phyloP scores from a whole-genome alignment of 2,797 vertebrate genomes.

The Phataginus tetradactyla region DNA sequence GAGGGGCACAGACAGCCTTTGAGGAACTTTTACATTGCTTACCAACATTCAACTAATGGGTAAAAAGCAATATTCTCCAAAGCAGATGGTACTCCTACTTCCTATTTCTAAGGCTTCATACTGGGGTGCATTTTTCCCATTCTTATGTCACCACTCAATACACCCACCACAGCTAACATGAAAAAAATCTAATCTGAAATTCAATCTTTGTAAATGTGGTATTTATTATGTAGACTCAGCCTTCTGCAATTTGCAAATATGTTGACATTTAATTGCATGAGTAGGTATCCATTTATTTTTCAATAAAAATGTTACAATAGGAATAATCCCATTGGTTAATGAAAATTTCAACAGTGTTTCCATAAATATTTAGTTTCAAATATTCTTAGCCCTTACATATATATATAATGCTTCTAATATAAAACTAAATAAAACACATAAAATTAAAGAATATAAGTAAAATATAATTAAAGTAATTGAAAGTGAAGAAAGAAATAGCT shows the following conservation, averaged over 20 bases:
- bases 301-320: constrained; percentile 37
- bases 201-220: constrained; percentile 63
- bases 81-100: constrained; percentile 62
- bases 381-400: neutral
- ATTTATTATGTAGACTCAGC: constrained; percentile 55
- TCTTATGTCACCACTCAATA: constrained; percentile 52
- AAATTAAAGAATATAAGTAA: neutral
- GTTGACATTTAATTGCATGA: constrained; percentile 68
- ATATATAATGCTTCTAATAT: neutral
- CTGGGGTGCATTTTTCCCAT: constrained; percentile 44
- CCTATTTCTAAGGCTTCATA: constrained; percentile 61
- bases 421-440: neutral
- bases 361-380: neutral
- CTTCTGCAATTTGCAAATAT: constrained; percentile 68
- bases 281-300: constrained; percentile 32
- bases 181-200: constrained; percentile 1
- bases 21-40: constrained; percentile 57
- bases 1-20: constrained; percentile 69
- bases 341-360: neutral
- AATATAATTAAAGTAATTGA: neutral
- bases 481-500: neutral
- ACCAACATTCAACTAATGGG: constrained; percentile 68
- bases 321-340: constrained; percentile 60
- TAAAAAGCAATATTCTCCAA: constrained; percentile 56
- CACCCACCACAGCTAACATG: constrained; percentile 7